A percentile compares a stretch with the other conserved stretches of the same genome.
Conservation (phyloP, 2,797 vertebrate species). For the Melanotaenia trifasciata region DNA sequence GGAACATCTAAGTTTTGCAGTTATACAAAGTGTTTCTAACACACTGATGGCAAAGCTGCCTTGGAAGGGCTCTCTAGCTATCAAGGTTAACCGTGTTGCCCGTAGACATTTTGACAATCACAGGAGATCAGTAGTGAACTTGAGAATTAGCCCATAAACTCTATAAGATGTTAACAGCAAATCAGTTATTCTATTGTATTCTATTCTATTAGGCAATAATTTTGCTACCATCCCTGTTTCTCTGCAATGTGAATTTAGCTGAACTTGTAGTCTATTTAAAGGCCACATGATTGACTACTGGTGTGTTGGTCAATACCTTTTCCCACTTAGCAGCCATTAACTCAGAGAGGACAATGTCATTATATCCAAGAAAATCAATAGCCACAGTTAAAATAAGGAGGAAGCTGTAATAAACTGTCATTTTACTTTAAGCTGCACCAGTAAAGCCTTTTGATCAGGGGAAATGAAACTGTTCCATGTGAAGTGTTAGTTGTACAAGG, state of each 20-base stretch:
- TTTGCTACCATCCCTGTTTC: constrained; percentile 5
- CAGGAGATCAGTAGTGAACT: background rate
- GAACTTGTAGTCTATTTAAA: background rate
- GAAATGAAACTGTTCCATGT: background rate
- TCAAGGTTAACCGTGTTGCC: background rate
- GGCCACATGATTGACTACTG: constrained; percentile 1
- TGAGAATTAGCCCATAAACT: background rate
- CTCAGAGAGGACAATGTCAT: background rate
- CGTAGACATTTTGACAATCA: background rate
- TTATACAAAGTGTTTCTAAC: too few species aligned
- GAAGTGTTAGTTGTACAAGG: background rate
- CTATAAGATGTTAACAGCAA: background rate
- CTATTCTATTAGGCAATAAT: background rate
- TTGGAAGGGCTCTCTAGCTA: background rate
- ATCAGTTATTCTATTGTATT: too few species aligned
- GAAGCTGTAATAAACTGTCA: background rate
- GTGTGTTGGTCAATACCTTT: constrained; percentile 19
- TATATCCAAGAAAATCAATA: constrained; percentile 8
- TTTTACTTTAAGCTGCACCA: background rate
- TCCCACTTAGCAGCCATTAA: constrained; percentile 18
- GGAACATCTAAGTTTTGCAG: too few species aligned
- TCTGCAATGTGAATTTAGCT: background rate
- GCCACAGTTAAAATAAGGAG: background rate
- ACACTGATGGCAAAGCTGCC: background rate
- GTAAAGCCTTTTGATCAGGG: background rate